Evolutionary conservation across 2,888 invertebrate genomes (phyloP).

Genomic region (Drosophila austrosaltans): DNA sequence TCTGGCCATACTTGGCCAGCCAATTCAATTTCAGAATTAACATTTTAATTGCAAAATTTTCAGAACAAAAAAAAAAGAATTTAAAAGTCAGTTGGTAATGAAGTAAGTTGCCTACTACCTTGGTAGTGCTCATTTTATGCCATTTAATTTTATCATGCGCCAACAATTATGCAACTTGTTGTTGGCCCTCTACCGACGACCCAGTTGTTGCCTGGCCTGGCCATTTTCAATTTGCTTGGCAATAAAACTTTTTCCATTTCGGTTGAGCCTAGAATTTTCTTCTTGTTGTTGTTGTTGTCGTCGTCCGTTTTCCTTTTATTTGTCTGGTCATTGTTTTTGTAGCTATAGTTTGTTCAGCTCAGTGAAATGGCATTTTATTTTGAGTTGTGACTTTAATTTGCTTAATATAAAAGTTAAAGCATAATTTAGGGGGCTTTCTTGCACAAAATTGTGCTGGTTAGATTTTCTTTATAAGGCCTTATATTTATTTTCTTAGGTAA

Average conservation of each 20-base stretch:
- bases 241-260: conserved; percentile 74
- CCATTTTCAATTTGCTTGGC: conserved; percentile 68
- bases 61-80: conserved; percentile 30
- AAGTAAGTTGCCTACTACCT: conserved; percentile 38
- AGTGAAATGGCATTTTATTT: conserved; percentile 4
- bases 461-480: background rate
- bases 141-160: conserved; percentile 79
- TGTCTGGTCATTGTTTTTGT: conserved; percentile 43
- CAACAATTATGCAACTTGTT: conserved; percentile 80
- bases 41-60: conserved; percentile 80
- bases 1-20: conserved; percentile 48
- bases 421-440: background rate
- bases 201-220: conserved; percentile 39
- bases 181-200: conserved; percentile 53
- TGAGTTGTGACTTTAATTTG: conserved; percentile 7
- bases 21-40: conserved; percentile 79
- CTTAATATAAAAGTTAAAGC: background rate
- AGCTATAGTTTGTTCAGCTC: conserved; percentile 13
- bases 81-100: conserved; percentile 46
- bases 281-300: conserved; percentile 29
- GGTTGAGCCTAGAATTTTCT: conserved; percentile 28
- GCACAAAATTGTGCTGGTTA: background rate
- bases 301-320: conserved; percentile 23
- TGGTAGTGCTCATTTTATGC: conserved; percentile 52
- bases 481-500: too few species aligned